Evolutionary conservation across 2,888 invertebrate genomes (phyloP).

Genomic region (Beris morrisii): DNA sequence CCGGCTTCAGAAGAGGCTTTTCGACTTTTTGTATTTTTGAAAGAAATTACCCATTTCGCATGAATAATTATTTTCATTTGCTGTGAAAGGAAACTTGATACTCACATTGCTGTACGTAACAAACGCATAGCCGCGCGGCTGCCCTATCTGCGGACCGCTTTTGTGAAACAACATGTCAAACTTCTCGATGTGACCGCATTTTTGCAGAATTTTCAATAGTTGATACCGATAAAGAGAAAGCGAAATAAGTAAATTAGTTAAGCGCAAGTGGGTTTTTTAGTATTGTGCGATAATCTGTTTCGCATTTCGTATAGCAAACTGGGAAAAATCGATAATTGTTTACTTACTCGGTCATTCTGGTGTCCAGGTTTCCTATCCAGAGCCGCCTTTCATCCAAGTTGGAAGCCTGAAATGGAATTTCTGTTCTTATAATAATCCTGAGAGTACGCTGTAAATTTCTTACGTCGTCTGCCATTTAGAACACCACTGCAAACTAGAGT

Average conservation of each 20-base stretch:
- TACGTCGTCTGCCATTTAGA: conserved; percentile 36
- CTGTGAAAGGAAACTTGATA: not conserved
- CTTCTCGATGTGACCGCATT: conserved; percentile 91
- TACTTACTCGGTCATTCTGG: conserved; percentile 92
- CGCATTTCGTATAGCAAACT: not conserved
- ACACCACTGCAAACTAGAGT: not conserved
- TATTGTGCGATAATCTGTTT: too few species aligned
- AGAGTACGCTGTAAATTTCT: not conserved
- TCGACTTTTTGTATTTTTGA: not conserved
- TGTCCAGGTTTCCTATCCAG: conserved; percentile 92
- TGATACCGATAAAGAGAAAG: conserved; percentile 74
- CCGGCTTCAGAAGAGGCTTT: too few species aligned
- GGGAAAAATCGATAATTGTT: conserved; percentile 36
- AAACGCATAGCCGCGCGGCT: conserved; percentile 92
- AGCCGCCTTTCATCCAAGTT: conserved; percentile 57
- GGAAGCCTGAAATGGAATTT: conserved; percentile 17
- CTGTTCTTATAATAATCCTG: not conserved
- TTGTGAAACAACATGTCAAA: conserved; percentile 95
- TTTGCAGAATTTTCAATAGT: conserved; percentile 94
- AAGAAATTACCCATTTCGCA: not conserved
- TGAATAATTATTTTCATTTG: too few species aligned
- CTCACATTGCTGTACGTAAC: conserved; percentile 72
- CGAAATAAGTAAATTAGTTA: conserved; percentile 35
- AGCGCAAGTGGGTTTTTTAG: not conserved
- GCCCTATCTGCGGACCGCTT: conserved; percentile 83